phyloP scores from a whole-genome alignment of 1,140 invertebrate species.

The Drosophila nigromelanica region DNA sequence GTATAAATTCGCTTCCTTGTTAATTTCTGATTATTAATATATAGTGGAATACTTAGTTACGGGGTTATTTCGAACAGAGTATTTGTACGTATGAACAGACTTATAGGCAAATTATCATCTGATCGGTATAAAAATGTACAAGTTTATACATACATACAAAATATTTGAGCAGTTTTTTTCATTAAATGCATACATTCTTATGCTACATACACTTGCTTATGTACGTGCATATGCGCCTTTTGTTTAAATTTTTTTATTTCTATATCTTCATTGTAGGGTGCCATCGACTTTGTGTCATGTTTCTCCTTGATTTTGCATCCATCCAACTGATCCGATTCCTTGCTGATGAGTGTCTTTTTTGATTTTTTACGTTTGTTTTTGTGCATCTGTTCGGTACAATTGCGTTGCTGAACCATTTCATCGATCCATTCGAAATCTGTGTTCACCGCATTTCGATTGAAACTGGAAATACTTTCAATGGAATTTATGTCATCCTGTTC shows the following conservation, averaged over 20 bases:
- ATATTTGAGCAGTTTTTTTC: constrained; percentile 34
- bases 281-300: constrained; percentile 33
- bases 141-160: constrained; percentile 40
- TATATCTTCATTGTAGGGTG: constrained; percentile 50
- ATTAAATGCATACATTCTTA: constrained; percentile 41
- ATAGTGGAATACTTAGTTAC: constrained; percentile 13
- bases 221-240: constrained; percentile 21
- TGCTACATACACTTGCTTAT: constrained; percentile 15
- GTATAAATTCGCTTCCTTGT: constrained; percentile 29
- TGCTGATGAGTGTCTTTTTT: constrained; percentile 49
- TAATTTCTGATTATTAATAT: not conserved
- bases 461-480: constrained; percentile 75
- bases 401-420: constrained; percentile 61
- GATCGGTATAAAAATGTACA: constrained; percentile 23
- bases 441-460: constrained; percentile 35
- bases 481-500: constrained; percentile 79
- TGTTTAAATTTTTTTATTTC: constrained; percentile 6
- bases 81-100: constrained; percentile 22
- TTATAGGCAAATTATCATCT: constrained; percentile 24
- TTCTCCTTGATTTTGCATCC: constrained; percentile 44
- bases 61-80: constrained; percentile 7
- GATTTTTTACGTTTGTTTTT: constrained; percentile 78
- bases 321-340: constrained; percentile 69
- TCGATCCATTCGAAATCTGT: constrained; percentile 74
- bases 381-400: constrained; percentile 58